Evolutionary conservation across 2,888 invertebrate genomes (phyloP), one percentile per base, ranked within the genome.

Genomic region (Drosophila hamatofila): DNA sequence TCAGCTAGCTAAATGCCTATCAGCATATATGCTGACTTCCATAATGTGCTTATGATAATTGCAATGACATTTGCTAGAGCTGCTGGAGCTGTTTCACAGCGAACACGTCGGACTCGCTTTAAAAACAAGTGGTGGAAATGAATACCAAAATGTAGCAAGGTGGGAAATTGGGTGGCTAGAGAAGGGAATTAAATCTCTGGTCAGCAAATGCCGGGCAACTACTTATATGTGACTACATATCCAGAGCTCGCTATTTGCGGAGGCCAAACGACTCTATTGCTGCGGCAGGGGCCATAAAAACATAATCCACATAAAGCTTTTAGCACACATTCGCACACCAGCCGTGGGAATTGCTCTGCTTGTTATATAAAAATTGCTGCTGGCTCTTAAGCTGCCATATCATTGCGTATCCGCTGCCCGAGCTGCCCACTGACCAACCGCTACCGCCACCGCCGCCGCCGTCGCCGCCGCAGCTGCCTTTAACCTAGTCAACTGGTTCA

Each of bases 301-400:
- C 83, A 83, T 83, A 83, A 83, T 83, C 83, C 86, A 63, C 78
- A 78, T 66, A 83, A 83, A 78, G 86, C 83, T 85, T 71, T 80
- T 74, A 76, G 71, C 78, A 62, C 66, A 66, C 72, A 58, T 39
- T 35, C 56, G 37, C 51, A 55, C 48, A 42, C 23, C 52, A 25
- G 41, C 33, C 46, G 46, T 54, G 64, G 54, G 67, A 59, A 66
- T 61, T 56, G 46, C 52, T 72, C 39, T 63, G 63, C 49, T 49
- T 67, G 60, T 76, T 68, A 65, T 49, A 51, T 60, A 76, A 77
- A 59, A 76, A 65, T 67, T 58, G 60, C 42, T 30, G 67, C 39
- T 30, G 67, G 60, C 51, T 64, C 48, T 67, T 72, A 76, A 76
- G 72, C 67, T 76, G 62, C 67, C 64, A 58, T 64, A 55, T 58